Evolutionary conservation across 2,113 vertebrate species (phyloP), one percentile per base, ranked within the genome.

Genomic region (Colius striatus): DNA sequence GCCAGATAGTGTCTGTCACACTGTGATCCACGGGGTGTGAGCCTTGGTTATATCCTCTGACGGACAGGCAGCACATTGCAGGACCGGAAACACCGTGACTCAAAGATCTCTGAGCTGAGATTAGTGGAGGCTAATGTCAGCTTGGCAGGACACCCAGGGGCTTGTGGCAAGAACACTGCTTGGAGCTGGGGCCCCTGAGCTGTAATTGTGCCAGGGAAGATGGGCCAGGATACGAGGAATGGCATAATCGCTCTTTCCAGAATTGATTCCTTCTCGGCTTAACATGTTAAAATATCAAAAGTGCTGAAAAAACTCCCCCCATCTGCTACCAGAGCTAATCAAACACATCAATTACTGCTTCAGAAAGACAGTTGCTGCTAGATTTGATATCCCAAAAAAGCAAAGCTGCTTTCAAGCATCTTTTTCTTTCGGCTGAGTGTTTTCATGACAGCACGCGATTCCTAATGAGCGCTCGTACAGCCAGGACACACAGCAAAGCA

Each of bases 301-400:
- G 72, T 34, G 62, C 87, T 71, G 51, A 63, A 91, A 48, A 90
- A 92, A 57, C 1, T 14, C 45, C 12, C 0, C 29, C 81, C 78
- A 79, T 91, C 91, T 95, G 90, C 94, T 92, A 82, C 55, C 91
- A 80, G 89, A 95, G 81, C 91, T 89, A 84, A 92, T 92, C 90
- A 95, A 95, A 92, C 47, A 51, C 93, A 80, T 92, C 84, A 91
- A 38, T 85, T 77, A 70, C 36, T 90, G 91, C 86, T 89, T 94
- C 77, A 82, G 73, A 85, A 95, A 92, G 78, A 76, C 89, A 67
- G 78, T 85, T 79, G 67, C 87, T 95, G 62, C 78, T 91, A 63
- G 68, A 87, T 93, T 92, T 93, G 74, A n/a, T 82, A 88, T 76
- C 78, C 84, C 63, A 45, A 76, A 94, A 94, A 94, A 75, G 71